Base-by-base conservation (phyloP, 2,888 invertebrate genomes). In the Agriopis marginaria region DNA sequence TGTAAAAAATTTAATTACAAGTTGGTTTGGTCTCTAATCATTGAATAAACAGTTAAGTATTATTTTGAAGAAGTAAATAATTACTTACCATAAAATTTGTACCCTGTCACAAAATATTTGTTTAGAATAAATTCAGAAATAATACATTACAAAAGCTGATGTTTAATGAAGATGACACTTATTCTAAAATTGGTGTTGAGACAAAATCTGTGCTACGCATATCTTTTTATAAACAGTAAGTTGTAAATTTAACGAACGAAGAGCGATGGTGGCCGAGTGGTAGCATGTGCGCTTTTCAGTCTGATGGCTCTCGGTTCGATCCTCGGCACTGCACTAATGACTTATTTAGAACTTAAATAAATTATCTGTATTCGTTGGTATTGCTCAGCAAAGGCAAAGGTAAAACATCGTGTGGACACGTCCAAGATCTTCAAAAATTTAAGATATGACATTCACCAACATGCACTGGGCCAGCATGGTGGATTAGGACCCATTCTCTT, bases 1-100 rank as follows among this genome's bases (percentile, higher is more conserved):
- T 63, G 59, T 51, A 40, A 62, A 63, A 51, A 42, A 44, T 50
- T 67, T 67, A 67, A 72, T 56, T 45, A 65, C 17, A 1, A 55
- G 50, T 12, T 7, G 12, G n/a, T 51, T 62, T 14, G 14, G 40
- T 8, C 40, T 40, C 40, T 5, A 23, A 61, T n/a, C 53, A 42
- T 40, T 51, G 42, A n/a, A 12, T 3, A 47, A n/a, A 60, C 50
- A 40, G 40, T 40, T 60, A 14, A 61, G 12, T n/a, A 42, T 59
- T 42, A 9, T 12, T 53, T 53, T 12, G 12, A n/a, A 39, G 7
- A 12, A 39, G 12, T 12, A 6, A 39, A 12, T 53, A 11, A 23
- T 23, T 49, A 53, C 12, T 39, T 12, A 53, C 23, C n/a, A 53
- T 53, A 23, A 53, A 17, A 10, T 3, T 8, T 40, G 40, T 54